These are phyloP conservation scores for Tragelaphus buxtoni DNA, from an alignment of 2,113 vertebrate species.

Conservation along the genomic window DNA sequence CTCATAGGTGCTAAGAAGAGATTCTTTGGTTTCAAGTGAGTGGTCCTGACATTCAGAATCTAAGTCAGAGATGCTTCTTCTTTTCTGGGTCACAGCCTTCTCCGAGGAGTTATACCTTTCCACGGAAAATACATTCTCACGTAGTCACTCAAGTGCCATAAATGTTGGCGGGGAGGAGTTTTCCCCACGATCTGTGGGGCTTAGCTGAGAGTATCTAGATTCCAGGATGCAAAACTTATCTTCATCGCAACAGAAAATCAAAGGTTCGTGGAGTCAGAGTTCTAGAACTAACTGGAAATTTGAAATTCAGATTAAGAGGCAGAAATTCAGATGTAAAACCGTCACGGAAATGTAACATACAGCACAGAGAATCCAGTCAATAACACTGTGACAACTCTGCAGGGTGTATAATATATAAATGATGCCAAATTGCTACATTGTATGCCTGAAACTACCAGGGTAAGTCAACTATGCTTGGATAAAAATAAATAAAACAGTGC, in stretches of 20 bases:
- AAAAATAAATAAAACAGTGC: not conserved
- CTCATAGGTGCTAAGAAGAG: not conserved
- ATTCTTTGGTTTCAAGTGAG: not conserved
- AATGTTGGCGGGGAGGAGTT: fast-evolving
- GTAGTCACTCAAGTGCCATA: not conserved
- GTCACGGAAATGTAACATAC: not conserved
- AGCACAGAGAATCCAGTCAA: not conserved
- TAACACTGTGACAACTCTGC: fast-evolving
- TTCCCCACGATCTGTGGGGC: fast-evolving
- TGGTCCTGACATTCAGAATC: not conserved
- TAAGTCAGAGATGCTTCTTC: too few species aligned
- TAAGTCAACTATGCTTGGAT: fast-evolving
- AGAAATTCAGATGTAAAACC: not conserved
- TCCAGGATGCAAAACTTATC: not conserved
- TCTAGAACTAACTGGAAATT: not conserved
- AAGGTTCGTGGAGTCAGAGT: fast-evolving
- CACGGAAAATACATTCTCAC: not conserved
- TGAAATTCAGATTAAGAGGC: not conserved
- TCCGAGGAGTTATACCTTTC: not conserved
- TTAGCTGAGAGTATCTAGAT: not conserved
- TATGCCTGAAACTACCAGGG: not conserved
- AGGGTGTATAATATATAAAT: not conserved
- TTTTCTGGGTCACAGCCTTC: not conserved
- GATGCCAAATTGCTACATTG: not conserved
- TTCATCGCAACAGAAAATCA: too few species aligned